Evolutionary conservation across 2,113 vertebrate genomes (phyloP).

Genomic region (Sardina pilchardus): DNA sequence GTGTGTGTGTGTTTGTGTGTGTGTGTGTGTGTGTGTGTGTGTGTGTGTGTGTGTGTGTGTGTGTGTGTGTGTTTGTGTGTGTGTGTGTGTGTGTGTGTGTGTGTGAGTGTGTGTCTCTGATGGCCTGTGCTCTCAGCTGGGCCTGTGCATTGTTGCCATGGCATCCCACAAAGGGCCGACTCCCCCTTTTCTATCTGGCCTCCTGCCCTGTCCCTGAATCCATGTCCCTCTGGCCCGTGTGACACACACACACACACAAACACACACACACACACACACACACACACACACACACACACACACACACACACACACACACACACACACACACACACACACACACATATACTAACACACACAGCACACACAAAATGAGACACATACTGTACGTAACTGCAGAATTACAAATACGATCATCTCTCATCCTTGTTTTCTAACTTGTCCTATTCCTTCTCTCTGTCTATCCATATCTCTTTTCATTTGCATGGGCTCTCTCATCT

Average conservation of each 20-base stretch:
- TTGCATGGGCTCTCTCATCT: background rate
- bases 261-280: no score
- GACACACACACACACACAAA: no score
- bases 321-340: no score
- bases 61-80: constrained; percentile 20
- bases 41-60: constrained; percentile 24
- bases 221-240: constrained; percentile 3
- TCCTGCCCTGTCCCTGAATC: constrained; percentile 16
- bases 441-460: no score
- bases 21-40: constrained; percentile 19
- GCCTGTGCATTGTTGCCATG: constrained; percentile 38
- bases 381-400: no score
- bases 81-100: constrained; percentile 21
- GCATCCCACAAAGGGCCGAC: constrained; percentile 40
- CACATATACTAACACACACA: no score
- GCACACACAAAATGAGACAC: no score
- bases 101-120: constrained; percentile 1
- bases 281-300: no score
- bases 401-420: no score
- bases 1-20: background rate
- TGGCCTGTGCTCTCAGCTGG: constrained; percentile 35
- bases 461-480: background rate
- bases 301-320: no score
- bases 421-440: no score
- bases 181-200: constrained; percentile 34